Conservation (phyloP, 23 tunicate genomes). For the Aplidium turbinatum region DNA sequence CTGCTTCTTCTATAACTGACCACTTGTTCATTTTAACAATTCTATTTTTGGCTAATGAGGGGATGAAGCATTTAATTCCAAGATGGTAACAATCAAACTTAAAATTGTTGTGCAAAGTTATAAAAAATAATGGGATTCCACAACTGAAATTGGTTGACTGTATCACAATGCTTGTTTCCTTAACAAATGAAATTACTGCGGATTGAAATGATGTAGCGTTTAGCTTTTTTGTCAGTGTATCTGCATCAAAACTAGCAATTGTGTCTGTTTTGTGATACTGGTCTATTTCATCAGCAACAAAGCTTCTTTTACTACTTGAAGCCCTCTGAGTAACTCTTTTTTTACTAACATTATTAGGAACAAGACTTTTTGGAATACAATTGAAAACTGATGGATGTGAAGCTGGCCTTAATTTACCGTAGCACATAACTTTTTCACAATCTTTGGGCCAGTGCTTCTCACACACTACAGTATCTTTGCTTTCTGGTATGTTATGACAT, state of each 20-base stretch:
- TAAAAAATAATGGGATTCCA: slow-evolving; percentile 7
- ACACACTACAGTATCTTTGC: slow-evolving; percentile 11
- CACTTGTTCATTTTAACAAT: slow-evolving; percentile 4
- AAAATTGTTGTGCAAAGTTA: background rate
- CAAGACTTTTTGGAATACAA: slow-evolving; percentile 8
- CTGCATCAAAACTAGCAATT: background rate
- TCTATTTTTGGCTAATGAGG: background rate
- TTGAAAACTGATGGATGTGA: background rate
- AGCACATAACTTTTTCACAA: background rate
- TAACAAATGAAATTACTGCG: too few relatives aligned
- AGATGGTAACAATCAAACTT: slow-evolving; percentile 10
- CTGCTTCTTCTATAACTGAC: slow-evolving; percentile 17
- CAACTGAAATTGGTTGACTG: background rate
- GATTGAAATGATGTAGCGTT: too few relatives aligned
- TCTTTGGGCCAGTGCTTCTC: slow-evolving; percentile 10
- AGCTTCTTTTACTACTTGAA: background rate
- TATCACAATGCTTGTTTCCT: background rate
- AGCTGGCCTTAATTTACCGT: slow-evolving; percentile 1
- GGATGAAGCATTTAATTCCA: background rate
- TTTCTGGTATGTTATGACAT: background rate
- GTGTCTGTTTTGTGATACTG: background rate
- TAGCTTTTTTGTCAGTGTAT: too few relatives aligned
- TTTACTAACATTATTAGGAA: background rate
- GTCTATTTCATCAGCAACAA: background rate
- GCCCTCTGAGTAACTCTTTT: background rate